Base-by-base conservation (phyloP, 2,113 vertebrate species). In the Coregonus clupeaformis region DNA sequence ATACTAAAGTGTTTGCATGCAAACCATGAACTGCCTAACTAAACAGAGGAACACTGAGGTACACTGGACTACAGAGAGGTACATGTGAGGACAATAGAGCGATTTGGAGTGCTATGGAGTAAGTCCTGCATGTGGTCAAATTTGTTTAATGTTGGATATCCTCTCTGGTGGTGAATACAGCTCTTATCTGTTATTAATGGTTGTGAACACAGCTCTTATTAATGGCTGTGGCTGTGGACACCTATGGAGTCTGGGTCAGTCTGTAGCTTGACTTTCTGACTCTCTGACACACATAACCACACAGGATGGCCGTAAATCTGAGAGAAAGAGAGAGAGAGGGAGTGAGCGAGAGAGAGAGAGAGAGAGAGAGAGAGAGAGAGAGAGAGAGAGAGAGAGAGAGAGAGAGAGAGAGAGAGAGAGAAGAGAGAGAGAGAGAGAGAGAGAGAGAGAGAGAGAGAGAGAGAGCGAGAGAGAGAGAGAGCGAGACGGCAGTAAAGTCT, bases 401-500 rank as follows among this genome's bases (percentile, higher is more conserved):
- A 82, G 59, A 81, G 36, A 42, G 9, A 42, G 36, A 42, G 36
- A 42, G 36, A 42, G 36, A 42, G 32, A 29, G 49, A n/a, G 60
- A 36, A 20, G 1, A 1, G 32, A 36, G 32, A 36, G 24, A 59
- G 66, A 68, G n/a, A n/a, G n/a, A n/a, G n/a, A n/a, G n/a, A n/a
- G 32, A 36, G 32, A 36, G 6, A 9, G 32, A 36, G 32, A 36
- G 32, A 36, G 32, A 36, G 32, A 36, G 32, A 36, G 32, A 36
- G 32, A 36, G 32, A 36, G 32, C 6, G 32, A 36, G 32, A 36
- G 32, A 36, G 32, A 36, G 7, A 36, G 1, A 1, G 32, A 36
- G 32, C 7, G 24, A 59, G 67, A 68, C 5, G 47, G 80, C 77
- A 60, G 82, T 86, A 84, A 87, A 82, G 52, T 80, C 75, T 77